Base-by-base conservation (phyloP, 37 sponge, comb jelly and placozoan genomes). In the Sycon ciliatum region DNA sequence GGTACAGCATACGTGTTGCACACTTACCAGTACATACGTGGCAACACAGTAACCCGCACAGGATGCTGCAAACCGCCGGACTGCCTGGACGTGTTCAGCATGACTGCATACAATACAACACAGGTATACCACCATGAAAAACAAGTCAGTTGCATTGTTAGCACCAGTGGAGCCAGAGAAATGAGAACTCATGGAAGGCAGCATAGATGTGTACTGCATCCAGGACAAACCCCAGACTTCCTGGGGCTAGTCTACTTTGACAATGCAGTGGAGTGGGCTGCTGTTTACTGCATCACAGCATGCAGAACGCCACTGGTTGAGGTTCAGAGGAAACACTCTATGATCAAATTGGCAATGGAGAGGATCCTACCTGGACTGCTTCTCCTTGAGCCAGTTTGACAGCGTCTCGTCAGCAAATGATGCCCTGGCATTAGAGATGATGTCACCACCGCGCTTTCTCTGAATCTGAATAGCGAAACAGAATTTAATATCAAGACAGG, bases 11-110 rank as follows among this genome's bases (percentile, higher is more conserved):
- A n/a, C n/a, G n/a, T n/a, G n/a, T n/a, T n/a, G n/a, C n/a, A n/a
- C n/a, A n/a, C n/a, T 42, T 13, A 42, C 63, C 89, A 92, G 76
- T 30, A 92, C 79, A 75, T 85, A 92, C 1, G 93, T 92, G 29
- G 87, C 93, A 11, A 92, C 93, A 52, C 93, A 92, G 76, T 92
- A 92, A 5, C 93, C 93, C 52, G 93, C 93, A 84, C 93, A 92
- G 1, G 93, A 92, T 27, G 81, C 67, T 76, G 82, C 79, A 73
- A 92, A 92, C 24, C 73, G 78, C 67, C 87, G 74, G 20, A 79
- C 72, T 36, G 88, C 93, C 27, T 57, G 40, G 24, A 87, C 83
- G 27, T 84, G 73, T 34, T 84, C 64, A 9, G 9, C 42, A 2
- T 73, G 56, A 36, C 85, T 86, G 81, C 11, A 65, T n/a, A n/a